These are phyloP conservation scores for Astatotilapia flaviijosephi DNA, from an alignment of 2,113 vertebrate genomes.

Conservation along the genomic window DNA sequence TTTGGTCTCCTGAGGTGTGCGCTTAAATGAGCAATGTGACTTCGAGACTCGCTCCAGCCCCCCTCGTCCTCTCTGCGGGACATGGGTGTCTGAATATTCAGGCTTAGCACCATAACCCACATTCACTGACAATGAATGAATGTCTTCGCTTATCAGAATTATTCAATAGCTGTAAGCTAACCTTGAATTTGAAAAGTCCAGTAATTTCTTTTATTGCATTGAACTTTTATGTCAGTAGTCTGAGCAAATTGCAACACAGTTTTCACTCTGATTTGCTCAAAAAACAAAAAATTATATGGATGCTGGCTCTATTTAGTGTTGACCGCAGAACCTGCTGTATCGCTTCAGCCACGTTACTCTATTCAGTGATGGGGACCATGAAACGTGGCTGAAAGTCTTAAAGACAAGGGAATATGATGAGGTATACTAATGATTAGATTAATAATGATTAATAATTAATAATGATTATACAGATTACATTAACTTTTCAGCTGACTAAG, in stretches of 20 bases:
- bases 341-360: no score
- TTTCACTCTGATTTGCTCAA: neutral
- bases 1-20: conserved; percentile 8
- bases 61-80: neutral
- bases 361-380: neutral
- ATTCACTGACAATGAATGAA: neutral
- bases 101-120: neutral
- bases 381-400: neutral
- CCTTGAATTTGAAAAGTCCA: neutral
- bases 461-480: neutral
- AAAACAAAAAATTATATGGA: neutral
- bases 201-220: neutral
- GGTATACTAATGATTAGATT: neutral
- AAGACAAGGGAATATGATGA: neutral
- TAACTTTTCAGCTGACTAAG: neutral
- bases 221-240: neutral
- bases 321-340: neutral
- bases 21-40: neutral
- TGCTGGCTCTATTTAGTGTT: neutral
- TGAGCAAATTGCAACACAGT: neutral
- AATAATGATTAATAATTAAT: neutral
- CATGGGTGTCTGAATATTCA: neutral
- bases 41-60: neutral
- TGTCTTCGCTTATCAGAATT: neutral
- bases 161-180: neutral